Conservation (phyloP, 2,888 invertebrate genomes). For the Stomorhina lunata region DNA sequence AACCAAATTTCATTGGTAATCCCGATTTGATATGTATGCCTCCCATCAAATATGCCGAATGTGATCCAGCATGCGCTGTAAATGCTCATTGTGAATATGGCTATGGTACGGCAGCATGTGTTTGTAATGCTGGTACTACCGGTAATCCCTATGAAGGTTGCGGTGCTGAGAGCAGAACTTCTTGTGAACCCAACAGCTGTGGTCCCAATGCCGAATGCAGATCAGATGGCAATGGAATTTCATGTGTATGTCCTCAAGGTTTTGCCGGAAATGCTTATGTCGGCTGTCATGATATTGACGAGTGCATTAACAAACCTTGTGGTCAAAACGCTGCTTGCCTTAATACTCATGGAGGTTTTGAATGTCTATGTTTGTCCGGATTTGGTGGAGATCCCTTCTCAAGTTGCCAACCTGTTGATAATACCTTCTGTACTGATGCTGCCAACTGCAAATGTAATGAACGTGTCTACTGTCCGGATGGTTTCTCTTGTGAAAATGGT, state of each 20-base stretch:
- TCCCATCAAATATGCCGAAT: constrained; percentile 88
- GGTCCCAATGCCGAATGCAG: constrained; percentile 90
- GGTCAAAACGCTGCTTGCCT: constrained; percentile 93
- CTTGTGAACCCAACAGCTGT: constrained; percentile 87
- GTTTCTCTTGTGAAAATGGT: constrained; percentile 87
- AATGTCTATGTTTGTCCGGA: constrained; percentile 92
- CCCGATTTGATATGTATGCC: constrained; percentile 95
- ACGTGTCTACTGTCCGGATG: constrained; percentile 87
- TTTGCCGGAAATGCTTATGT: constrained; percentile 93
- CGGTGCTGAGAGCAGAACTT: constrained; percentile 85
- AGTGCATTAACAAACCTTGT: constrained; percentile 89
- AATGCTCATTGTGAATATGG: constrained; percentile 95
- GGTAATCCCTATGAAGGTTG: constrained; percentile 95
- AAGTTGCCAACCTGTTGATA: constrained; percentile 87
- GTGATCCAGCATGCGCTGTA: constrained; percentile 88
- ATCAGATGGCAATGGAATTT: constrained; percentile 86
- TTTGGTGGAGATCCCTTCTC: constrained; percentile 93
- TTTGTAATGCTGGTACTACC: constrained; percentile 89
- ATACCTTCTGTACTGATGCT: constrained; percentile 86
- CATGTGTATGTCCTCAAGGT: constrained; percentile 91
- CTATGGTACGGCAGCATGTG: constrained; percentile 85
- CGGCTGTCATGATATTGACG: constrained; percentile 90
- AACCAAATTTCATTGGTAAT: constrained; percentile 93
- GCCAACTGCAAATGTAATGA: constrained; percentile 86
- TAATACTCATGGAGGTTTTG: constrained; percentile 93